Evolutionary conservation across 2,888 invertebrate species (phyloP).

Genomic region (Idaea aversata): DNA sequence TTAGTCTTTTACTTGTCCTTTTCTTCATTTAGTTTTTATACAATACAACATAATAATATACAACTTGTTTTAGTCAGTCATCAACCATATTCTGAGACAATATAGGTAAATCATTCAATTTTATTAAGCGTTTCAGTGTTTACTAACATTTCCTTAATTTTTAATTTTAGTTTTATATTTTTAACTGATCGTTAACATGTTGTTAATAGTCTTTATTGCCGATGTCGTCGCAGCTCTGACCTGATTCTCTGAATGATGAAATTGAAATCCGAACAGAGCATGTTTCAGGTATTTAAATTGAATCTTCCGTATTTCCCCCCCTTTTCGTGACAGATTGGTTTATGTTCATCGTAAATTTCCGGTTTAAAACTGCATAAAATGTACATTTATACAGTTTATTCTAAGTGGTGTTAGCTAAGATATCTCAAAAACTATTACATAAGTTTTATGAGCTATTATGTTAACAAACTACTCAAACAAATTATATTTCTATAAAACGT

Average conservation of each 20-base stretch:
- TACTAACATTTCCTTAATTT: neutral
- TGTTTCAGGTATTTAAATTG: slow-evolving; percentile 47
- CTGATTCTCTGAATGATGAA: slow-evolving; percentile 55
- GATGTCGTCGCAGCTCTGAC: slow-evolving; percentile 47
- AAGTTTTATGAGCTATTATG: slow-evolving; percentile 22
- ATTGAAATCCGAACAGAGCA: slow-evolving; percentile 45
- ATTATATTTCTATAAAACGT: slow-evolving; percentile 20
- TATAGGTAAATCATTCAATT: neutral
- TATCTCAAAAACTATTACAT: slow-evolving; percentile 15
- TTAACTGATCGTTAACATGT: slow-evolving; percentile 58
- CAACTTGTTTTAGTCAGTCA: neutral
- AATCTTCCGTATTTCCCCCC: slow-evolving; percentile 48
- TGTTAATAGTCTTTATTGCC: slow-evolving; percentile 67
- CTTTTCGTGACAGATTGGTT: slow-evolving; percentile 52
- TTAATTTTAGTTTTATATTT: slow-evolving; percentile 46
- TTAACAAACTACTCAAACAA: slow-evolving; percentile 10
- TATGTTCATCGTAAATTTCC: slow-evolving; percentile 46
- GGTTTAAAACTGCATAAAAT: slow-evolving; percentile 34
- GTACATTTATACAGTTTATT: slow-evolving; percentile 34
- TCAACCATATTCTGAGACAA: neutral
- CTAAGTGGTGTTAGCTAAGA: slow-evolving; percentile 13
- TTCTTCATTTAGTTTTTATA: too few relatives aligned
- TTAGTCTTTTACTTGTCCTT: too few relatives aligned
- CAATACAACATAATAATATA: too few relatives aligned
- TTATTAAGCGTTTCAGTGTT: neutral